These are phyloP conservation scores for Subacronicta megacephala DNA, from an alignment of 2,888 invertebrate genomes.

Conservation along the genomic window DNA sequence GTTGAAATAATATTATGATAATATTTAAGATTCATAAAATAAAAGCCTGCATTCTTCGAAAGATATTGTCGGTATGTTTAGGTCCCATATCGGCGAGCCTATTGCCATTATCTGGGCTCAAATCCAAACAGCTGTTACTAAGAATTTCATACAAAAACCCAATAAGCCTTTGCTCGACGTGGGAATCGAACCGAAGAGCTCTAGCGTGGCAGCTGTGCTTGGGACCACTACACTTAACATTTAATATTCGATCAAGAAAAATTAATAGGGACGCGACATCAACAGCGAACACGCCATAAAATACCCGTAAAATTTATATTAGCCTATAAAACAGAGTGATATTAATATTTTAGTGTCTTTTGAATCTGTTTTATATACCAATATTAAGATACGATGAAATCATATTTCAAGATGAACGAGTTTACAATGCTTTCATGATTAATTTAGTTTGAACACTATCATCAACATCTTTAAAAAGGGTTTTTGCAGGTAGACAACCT, in stretches of 20 bases:
- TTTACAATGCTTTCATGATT: slow-evolving; percentile 17
- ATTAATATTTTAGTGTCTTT: slow-evolving; percentile 66
- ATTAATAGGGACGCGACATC: slow-evolving; percentile 72
- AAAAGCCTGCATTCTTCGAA: too few species aligned
- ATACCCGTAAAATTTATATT: slow-evolving; percentile 76
- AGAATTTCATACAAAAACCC: too few species aligned
- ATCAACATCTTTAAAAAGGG: neutral
- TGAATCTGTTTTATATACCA: slow-evolving; percentile 52
- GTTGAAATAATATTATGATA: slow-evolving; percentile 35
- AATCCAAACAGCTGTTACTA: too few species aligned
- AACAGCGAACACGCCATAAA: slow-evolving; percentile 76
- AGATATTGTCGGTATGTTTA: too few species aligned
- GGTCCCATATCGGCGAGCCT: too few species aligned
- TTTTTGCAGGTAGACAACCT: neutral
- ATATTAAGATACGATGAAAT: slow-evolving; percentile 28
- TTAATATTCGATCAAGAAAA: slow-evolving; percentile 60
- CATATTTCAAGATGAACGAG: slow-evolving; percentile 21
- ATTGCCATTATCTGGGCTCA: too few species aligned
- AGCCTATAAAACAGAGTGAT: slow-evolving; percentile 74
- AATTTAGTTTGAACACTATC: slow-evolving; percentile 6
- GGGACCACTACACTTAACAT: too few species aligned
- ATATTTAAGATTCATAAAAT: slow-evolving; percentile 50
- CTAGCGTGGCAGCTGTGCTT: too few species aligned
- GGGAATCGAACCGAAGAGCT: too few species aligned
- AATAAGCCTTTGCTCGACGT: too few species aligned